A percentile compares a stretch with the other conserved stretches of the same genome.
These are phyloP conservation scores for Apteryx owenii DNA, from an alignment of 2,113 vertebrate species.

Conservation along the genomic window DNA sequence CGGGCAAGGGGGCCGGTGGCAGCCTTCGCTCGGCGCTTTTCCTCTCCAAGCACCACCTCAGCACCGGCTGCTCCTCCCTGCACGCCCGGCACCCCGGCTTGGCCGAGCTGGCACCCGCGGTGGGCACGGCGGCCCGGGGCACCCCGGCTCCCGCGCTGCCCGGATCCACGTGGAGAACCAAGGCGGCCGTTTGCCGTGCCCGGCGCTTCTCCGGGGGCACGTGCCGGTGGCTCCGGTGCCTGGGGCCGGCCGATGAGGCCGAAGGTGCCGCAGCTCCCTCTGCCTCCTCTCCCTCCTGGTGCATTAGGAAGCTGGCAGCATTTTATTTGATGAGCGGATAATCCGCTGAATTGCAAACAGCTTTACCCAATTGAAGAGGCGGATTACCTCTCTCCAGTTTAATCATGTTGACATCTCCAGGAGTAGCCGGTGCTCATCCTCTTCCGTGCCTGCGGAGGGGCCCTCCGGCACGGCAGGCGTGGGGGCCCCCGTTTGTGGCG, in stretches of 20 bases:
- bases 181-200: too few species aligned
- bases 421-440: slow-evolving; percentile 49
- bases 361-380: slow-evolving; percentile 72
- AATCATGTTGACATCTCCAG: slow-evolving; percentile 65
- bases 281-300: not conserved
- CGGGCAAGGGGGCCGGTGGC: not conserved
- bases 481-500: fast-evolving
- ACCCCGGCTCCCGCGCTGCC: fast-evolving
- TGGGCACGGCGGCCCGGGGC: not conserved
- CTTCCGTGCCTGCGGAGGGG: not conserved
- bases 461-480: fast-evolving
- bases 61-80: not conserved
- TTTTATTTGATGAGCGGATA: slow-evolving; percentile 69
- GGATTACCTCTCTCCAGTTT: slow-evolving; percentile 65
- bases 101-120: not conserved
- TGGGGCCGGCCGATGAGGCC: not conserved
- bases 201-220: not conserved
- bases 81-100: not conserved
- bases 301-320: slow-evolving; percentile 57
- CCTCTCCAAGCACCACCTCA: not conserved
- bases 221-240: not conserved
- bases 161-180: too few species aligned
- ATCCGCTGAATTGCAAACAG: slow-evolving; percentile 74
- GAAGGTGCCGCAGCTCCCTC: not conserved
- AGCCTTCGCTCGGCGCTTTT: not conserved